Conservation (phyloP, 2,797 vertebrate species). For the Lepidocolaptes lacrymiger region DNA sequence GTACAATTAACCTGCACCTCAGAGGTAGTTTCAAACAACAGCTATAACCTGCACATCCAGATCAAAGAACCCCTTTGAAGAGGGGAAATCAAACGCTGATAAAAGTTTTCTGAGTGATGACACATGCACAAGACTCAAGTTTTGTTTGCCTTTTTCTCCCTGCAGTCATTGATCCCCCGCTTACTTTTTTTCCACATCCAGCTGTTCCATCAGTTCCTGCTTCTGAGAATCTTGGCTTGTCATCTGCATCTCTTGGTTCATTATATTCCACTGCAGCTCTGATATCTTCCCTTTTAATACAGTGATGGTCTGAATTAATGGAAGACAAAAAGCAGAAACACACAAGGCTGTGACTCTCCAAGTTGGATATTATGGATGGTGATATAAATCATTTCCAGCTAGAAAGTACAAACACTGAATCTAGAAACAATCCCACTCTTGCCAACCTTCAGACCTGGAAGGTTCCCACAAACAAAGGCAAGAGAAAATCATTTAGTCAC, state of each 20-base stretch:
- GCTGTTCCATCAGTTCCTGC: conserved; percentile 82
- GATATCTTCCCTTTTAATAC: conserved; percentile 76
- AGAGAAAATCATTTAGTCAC: background rate
- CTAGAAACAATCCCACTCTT: background rate
- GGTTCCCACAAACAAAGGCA: background rate
- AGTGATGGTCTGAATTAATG: conserved; percentile 71
- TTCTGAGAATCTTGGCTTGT: conserved; percentile 76
- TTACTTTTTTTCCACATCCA: conserved; percentile 87
- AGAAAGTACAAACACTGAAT: background rate
- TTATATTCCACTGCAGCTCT: conserved; percentile 77
- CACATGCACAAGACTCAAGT: conserved; percentile 21
- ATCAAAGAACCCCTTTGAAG: conserved; percentile 65
- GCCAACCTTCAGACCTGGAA: background rate
- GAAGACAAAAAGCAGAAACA: background rate
- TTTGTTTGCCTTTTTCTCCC: conserved; percentile 29
- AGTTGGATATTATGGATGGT: background rate
- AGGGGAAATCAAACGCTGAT: conserved; percentile 27
- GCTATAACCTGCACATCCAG: conserved; percentile 38
- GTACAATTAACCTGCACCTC: conserved; percentile 41
- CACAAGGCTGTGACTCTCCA: background rate
- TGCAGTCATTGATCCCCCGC: conserved; percentile 18
- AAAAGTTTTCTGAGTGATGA: conserved; percentile 33
- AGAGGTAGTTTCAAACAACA: background rate
- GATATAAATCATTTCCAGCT: background rate
- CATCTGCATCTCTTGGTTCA: conserved; percentile 80